Base-by-base conservation (phyloP, 2,888 invertebrate species). In the Apoda limacodes region DNA sequence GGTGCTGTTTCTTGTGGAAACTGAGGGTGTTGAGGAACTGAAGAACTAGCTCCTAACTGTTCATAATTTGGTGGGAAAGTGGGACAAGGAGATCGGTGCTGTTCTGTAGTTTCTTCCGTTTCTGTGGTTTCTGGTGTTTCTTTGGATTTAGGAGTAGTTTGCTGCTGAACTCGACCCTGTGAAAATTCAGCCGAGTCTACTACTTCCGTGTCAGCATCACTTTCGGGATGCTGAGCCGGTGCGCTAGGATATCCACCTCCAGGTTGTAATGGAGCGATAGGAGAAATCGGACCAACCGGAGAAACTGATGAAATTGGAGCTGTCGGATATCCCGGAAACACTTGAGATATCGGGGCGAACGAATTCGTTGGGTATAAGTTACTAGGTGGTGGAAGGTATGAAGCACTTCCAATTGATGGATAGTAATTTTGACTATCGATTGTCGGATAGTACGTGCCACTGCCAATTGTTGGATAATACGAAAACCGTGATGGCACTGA, bases 191-290 rank as follows among this genome's bases (percentile, higher is more conserved):
- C 68, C 4, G 78, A 74, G 22, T 80, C 78, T 20, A 78, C 50
- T 0, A 78, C 66, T n/a, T 71, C 48, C 2, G 71, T 56, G 28
- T 78, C 76, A 9, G 61, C 50, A 30, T 75, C 75, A 3, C 68
- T 68, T 0, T 52, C 38, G 7, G 55, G 48, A 27, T 52, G 46
- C 29, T 59, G 53, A 14, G 52, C 32, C 2, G 62, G 55, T 6
- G 28, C 24, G 25, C 37, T 50, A 0, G 55, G 51, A 3, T 44
- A 40, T 25, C 31, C 30, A 29, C 34, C 40, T 20, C 35, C 30
- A 13, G 48, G 52, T 21, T 43, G 26, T 30, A 23, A 28, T 34
- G 27, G 22, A 35, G 25, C 15, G 30, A 25, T 13, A 37, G 13
- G 34, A 28, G 9, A 22, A n/a, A 40, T 26, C 13, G 57, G 42